phyloP scores from a whole-genome alignment of 2,113 vertebrate genomes.

The Burhinus bistriatus region DNA sequence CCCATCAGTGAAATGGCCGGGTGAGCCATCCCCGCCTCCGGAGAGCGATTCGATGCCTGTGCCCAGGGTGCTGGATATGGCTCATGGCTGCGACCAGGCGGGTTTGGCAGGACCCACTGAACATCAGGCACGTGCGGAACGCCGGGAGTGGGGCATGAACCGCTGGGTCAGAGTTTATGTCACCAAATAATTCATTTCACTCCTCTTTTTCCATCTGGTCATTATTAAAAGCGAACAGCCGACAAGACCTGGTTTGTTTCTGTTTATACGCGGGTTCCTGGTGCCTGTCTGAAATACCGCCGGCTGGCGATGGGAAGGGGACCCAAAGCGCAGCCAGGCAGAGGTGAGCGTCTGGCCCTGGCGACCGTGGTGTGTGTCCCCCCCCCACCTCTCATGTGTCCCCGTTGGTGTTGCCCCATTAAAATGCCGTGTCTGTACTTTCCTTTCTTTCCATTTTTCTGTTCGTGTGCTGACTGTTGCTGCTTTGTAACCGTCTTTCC shows the following conservation, averaged over 20 bases:
- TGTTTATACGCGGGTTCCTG: neutral
- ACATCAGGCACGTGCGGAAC: fast-evolving
- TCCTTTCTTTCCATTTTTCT: conserved; percentile 34
- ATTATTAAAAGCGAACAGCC: fast-evolving
- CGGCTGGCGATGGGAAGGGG: neutral
- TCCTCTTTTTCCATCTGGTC: neutral
- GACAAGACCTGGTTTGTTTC: neutral
- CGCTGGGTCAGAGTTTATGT: fast-evolving
- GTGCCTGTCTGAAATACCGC: neutral
- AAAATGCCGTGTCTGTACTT: conserved; percentile 59
- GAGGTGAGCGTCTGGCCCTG: neutral
- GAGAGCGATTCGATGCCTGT: neutral
- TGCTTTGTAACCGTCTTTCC: neutral
- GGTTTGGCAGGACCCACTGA: neutral
- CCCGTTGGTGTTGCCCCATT: conserved; percentile 45
- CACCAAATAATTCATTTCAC: fast-evolving
- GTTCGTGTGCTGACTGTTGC: neutral
- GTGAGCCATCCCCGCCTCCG: neutral
- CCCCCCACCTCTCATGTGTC: conserved; percentile 31
- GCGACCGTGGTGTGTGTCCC: neutral
- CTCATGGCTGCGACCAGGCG: fast-evolving
- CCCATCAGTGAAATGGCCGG: neutral
- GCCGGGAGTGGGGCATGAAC: fast-evolving
- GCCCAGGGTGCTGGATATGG: fast-evolving
- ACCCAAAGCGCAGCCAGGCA: neutral